Base-by-base conservation (phyloP, 2,113 vertebrate genomes). In the Patagioenas fasciata region DNA sequence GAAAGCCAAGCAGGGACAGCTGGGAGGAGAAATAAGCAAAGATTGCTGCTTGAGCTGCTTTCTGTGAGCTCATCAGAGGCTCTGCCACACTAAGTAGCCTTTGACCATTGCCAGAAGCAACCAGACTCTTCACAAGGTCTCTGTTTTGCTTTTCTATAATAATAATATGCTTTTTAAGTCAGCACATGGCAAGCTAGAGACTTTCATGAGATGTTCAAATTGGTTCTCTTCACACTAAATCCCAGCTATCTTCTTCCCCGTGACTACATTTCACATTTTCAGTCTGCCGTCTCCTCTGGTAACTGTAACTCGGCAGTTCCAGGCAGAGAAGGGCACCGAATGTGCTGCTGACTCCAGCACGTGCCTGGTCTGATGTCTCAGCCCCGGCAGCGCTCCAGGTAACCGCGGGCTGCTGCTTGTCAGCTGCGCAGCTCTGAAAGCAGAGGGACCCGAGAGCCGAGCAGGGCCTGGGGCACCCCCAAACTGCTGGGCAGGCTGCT, bases 181-280 rank as follows among this genome's bases (percentile, higher is more conserved):
- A 89, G 84, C 78, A 95, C 78, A 89, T 84, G 80, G 89, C 91
- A 95, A 95, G 73, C 86, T 69, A 89, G 77, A 93, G 69, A 79
- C 77, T 92, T 94, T 31, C 29, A 67, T 32, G 38, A 84, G 48
- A 89, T 29, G 13, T 92, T 89, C 57, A 87, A 82, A 89, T 92
- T 67, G 86, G 32, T 86, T 93, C 72, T 73, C 75, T 86, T 70
- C 83, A 74, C 88, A 78, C 38, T 62, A 54, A 70, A 74, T 85
- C 78, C 69, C 72, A 89, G 51, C 77, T 80, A 61, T 65, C 65
- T 83, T 88, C 91, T 81, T 93, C 75, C 70, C 57, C 28, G n/a
- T 11, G 42, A 90, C 92, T 75, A 90, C 92, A 78, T 67, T 64
- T 86, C 92, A 91, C 85, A 79, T 96, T 92, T 94, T 48, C 28